phyloP scores from a whole-genome alignment of 2,797 vertebrate species.

The Siniperca undulata region DNA sequence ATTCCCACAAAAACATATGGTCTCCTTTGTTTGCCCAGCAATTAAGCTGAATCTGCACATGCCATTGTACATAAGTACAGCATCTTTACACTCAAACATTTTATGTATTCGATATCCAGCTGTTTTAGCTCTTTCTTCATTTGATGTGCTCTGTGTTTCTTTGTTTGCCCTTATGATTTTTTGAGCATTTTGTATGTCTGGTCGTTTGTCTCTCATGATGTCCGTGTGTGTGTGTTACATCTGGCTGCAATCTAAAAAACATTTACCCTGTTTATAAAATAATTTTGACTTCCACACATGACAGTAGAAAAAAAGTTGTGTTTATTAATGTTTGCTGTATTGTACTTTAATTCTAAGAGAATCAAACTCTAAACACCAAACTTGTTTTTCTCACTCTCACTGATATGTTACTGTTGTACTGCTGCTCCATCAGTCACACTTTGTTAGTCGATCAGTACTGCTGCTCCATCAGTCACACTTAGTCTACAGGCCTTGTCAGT shows the following conservation, averaged over 20 bases:
- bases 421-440: slow-evolving; percentile 2
- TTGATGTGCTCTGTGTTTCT: background rate
- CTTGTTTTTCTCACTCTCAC: background rate
- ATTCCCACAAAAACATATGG: background rate
- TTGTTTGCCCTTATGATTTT: background rate
- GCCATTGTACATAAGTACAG: background rate
- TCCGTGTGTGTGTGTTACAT: background rate
- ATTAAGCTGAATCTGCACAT: background rate
- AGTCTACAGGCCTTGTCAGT: background rate
- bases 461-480: slow-evolving; percentile 3
- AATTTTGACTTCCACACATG: background rate
- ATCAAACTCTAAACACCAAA: background rate
- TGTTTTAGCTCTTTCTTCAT: background rate
- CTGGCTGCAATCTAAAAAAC: background rate
- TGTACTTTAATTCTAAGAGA: background rate
- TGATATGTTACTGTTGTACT: background rate
- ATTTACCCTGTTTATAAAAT: background rate
- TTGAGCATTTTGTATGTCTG: background rate
- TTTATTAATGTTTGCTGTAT: background rate
- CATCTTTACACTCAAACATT: background rate
- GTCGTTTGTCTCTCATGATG: background rate
- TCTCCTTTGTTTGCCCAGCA: slow-evolving; percentile 4
- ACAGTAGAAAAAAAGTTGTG: background rate
- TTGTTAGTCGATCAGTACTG: background rate
- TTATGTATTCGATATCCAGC: background rate